Base-by-base conservation (phyloP, 2,888 invertebrate species). In the Acrobasis repandana region DNA sequence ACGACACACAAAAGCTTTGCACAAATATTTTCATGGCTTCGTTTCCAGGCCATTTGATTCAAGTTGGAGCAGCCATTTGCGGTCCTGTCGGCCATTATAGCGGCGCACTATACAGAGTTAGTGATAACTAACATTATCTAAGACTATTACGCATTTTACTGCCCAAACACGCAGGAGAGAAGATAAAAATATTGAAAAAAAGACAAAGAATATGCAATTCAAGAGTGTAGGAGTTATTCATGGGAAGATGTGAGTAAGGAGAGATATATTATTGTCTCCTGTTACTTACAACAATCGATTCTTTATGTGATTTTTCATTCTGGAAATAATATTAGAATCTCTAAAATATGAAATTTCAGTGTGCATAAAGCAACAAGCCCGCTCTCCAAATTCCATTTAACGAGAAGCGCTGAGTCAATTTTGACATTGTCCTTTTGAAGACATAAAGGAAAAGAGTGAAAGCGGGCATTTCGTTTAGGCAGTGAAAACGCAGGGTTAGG, bases 1-100 rank as follows among this genome's bases (percentile, higher is more conserved):
- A 74, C 70, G 81, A 83, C 76, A 83, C 74, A 68, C 67, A 75
- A 71, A 67, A 65, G 61, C 61, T 63, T 64, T 57, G 60, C 63
- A 61, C 66, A 61, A 64, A 64, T 66, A 28, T 60, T 43, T 63
- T 34, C 15, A 57, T 58, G 56, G 56, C 38, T 60, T 49, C 36
- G 60, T 61, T 52, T 20, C 38, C 16, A 38, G 61, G 43, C 57
- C 61, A 58, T 61, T 60, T 61, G 52, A 48, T 48, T 47, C 51
- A 28, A 51, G 38, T 59, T 34, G 14, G 51, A 16, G 48, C 36
- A 49, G 48, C 58, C 57, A 46, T 63, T 65, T 65, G 51, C 65
- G 68, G 65, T 66, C 68, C 67, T 70, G 71, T 70, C 64, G 69
- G 67, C 67, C 61, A 62, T 61, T 58, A 63, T 56, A 62, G 58